Evolutionary conservation across 2,797 vertebrate species (phyloP), one percentile per base, ranked within the genome.

Genomic region (Urosaurus nigricauda): DNA sequence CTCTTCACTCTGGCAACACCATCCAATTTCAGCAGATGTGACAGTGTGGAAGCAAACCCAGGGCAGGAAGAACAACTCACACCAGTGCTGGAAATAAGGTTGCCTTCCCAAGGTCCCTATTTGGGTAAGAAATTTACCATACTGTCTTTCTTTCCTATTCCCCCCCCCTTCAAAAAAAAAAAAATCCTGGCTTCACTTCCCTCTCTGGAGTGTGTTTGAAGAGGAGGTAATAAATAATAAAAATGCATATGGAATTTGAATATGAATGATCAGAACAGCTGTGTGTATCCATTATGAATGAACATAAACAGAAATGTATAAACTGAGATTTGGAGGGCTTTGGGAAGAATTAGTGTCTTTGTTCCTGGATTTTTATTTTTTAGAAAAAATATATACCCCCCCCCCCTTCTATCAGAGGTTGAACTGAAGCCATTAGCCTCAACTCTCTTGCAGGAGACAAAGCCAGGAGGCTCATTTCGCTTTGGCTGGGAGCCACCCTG

Each of bases 251-350:
- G 95, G 95, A 95, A 96, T 96, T 95, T 95, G 94, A 96, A 96
- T 96, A 95, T 95, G 95, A 96, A 95, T 93, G 95, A 96, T 96
- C 94, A 95, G 95, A 96, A 93, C 95, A 96, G 95, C 95, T 96
- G 95, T 96, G 95, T 95, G 90, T 96, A 96, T 96, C 95, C 95
- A 96, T 95, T 96, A 95, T 95, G 95, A 96, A 96, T 93, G 93
- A 96, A 96, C 92, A 96, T 95, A 96, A 96, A 96, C 95, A 96
- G 90, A 95, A 95, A 96, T 94, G 95, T 95, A 96, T 96, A 96
- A 96, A 96, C 94, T 95, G 93, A 96, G 95, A 95, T 95, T 96
- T 88, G 35, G 94, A 91, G 79, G 94, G 95, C 95, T 96, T 95
- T 96, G 93, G 95, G 94, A 96, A 96, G 95, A 96, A 96, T 96